Percentiles rank a stretch among this genome's conserved stretches.
Evolutionary conservation across 2,797 vertebrate genomes (phyloP).

Genomic region (Telmatherina bonti): DNA sequence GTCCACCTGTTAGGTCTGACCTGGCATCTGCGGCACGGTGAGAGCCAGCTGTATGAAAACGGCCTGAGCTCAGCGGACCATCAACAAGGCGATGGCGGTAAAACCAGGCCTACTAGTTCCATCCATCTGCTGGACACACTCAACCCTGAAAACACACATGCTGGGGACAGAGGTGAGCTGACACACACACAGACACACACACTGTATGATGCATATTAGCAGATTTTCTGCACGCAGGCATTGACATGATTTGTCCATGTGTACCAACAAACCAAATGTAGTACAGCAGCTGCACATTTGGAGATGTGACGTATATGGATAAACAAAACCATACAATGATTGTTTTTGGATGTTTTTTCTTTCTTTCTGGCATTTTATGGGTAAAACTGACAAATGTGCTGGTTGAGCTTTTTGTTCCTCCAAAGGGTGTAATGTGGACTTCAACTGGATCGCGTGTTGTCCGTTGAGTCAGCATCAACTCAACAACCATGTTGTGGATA

Average conservation of each 20-base stretch:
- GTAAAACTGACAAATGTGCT: neutral
- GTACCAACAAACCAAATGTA: constrained; percentile 36
- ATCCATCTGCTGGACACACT: constrained; percentile 90
- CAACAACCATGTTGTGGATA: neutral
- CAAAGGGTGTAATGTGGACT: neutral
- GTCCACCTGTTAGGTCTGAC: constrained; percentile 98
- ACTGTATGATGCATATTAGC: constrained; percentile 17
- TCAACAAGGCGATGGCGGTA: constrained; percentile 86
- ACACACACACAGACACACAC: constrained; percentile 58
- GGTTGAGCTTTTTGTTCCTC: neutral
- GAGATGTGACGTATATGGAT: constrained; percentile 29
- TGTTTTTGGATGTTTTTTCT: constrained; percentile 1
- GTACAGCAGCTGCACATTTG: constrained; percentile 13
- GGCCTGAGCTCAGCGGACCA: constrained; percentile 91
- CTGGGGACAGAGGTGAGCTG: constrained; percentile 84
- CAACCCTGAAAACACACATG: constrained; percentile 84
- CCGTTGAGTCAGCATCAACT: neutral
- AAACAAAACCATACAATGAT: constrained; percentile 3
- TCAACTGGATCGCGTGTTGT: neutral
- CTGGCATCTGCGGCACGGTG: constrained; percentile 94
- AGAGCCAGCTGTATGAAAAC: constrained; percentile 94
- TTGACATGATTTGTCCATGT: constrained; percentile 34
- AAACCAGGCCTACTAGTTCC: constrained; percentile 82
- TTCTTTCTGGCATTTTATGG: constrained; percentile 13
- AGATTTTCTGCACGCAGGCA: constrained; percentile 34